Evolutionary conservation across 2,113 vertebrate species (phyloP).

Genomic region (Rallus limicola): DNA sequence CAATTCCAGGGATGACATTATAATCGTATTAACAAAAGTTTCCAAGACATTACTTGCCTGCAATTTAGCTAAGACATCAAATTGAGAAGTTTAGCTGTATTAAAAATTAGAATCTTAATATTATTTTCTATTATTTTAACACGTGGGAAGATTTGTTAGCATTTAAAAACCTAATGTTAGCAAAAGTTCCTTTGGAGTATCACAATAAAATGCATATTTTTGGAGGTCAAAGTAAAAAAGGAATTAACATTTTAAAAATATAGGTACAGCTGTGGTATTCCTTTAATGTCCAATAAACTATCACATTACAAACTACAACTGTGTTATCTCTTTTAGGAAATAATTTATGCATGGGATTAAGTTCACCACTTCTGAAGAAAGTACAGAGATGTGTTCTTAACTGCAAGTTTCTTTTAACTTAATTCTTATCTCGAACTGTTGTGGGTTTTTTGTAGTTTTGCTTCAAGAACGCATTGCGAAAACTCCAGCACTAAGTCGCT

Average conservation of each 20-base stretch:
- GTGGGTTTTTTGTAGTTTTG: neutral
- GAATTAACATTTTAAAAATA: neutral
- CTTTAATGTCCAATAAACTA: neutral
- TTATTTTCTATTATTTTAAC: neutral
- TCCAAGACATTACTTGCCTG: neutral
- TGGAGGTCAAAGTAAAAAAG: neutral
- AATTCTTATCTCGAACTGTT: neutral
- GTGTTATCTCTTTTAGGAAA: neutral
- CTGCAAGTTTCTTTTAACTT: neutral
- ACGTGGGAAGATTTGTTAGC: neutral
- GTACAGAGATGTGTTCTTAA: neutral
- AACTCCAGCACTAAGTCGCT: neutral
- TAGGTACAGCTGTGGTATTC: neutral
- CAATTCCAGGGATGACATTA: slow-evolving; percentile 73
- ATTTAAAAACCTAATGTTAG: neutral
- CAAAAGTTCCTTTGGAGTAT: neutral
- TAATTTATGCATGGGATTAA: neutral
- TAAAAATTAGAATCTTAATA: neutral
- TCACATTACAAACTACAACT: neutral
- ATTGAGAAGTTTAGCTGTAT: neutral
- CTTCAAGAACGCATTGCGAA: neutral
- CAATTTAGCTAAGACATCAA: neutral
- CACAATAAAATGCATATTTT: neutral
- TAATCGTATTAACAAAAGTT: slow-evolving; percentile 46
- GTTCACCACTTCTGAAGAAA: neutral